phyloP scores from a whole-genome alignment of 1,140 invertebrate species.

The Formica selysi region DNA sequence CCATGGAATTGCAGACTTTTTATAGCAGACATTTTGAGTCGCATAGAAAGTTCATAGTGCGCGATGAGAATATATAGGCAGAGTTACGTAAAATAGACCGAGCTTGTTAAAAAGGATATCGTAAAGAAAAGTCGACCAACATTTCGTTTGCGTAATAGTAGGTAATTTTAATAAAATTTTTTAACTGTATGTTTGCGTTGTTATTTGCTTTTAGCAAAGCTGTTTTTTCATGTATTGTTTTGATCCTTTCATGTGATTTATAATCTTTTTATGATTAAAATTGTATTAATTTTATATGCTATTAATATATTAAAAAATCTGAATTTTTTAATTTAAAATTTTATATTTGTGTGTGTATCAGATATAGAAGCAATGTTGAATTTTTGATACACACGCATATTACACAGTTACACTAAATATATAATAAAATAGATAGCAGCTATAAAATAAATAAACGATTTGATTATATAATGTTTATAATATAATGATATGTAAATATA shows the following conservation, averaged over 20 bases:
- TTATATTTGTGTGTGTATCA: neutral
- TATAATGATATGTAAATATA: neutral
- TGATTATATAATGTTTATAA: neutral
- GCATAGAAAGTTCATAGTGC: constrained; percentile 9
- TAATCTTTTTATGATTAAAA: neutral
- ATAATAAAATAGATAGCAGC: neutral
- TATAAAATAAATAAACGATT: neutral
- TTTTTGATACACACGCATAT: neutral
- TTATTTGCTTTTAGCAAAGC: neutral
- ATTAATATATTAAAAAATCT: neutral
- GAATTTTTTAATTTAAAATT: constrained; percentile 7
- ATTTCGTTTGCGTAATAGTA: constrained; percentile 19
- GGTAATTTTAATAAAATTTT: constrained; percentile 29
- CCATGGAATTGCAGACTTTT: constrained; percentile 20
- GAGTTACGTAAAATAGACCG: neutral
- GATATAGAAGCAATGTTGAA: neutral
- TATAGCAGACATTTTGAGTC: constrained; percentile 13
- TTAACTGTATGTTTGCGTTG: neutral
- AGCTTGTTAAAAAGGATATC: constrained; percentile 50
- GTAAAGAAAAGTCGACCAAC: constrained; percentile 19
- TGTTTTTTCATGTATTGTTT: neutral
- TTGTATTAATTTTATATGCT: neutral
- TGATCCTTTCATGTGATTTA: neutral
- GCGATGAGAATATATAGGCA: constrained; percentile 6
- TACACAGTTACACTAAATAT: too few species aligned